Evolutionary conservation across 2,888 invertebrate genomes (phyloP), one percentile per base, ranked within the genome.

Genomic region (Malachius bipustulatus): DNA sequence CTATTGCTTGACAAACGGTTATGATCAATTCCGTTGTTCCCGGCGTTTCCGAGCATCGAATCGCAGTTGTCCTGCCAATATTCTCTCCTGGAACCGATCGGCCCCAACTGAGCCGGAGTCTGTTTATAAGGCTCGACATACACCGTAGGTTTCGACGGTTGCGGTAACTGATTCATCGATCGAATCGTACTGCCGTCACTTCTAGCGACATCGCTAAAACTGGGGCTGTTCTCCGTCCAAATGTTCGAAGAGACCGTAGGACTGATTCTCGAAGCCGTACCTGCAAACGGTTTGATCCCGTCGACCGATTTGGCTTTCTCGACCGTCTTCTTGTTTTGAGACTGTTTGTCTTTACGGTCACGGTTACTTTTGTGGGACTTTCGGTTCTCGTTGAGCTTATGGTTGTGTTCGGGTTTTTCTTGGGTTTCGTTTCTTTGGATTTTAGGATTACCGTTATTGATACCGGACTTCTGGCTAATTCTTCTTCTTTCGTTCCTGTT

Each of bases 131-230:
- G 60, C 41, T 62, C 61, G 11, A 61, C 60, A 36, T 56, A 60
- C 51, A 60, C 51, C 2, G 58, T 61, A 3, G 62, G 60, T 41
- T 62, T 62, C 11, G 26, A 32, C 8, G 4, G 11, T n/a, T n/a
- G n/a, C 6, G 9, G 14, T 13, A 9, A 12, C 4, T 1, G 47
- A 41, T 36, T 57, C 52, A 14, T 30, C 10, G 32, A 36, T 41
- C 41, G 14, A 44, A 46, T 49, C 9, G 54, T 50, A 11, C 30
- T 31, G 2, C 36, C 30, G 10, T 69, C 70, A 46, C 55, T 70
- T 8, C 72, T 56, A 0, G 73, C 71, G 2, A 73, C 72, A 43
- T 73, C 72, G 42, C 73, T 73, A 48, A 73, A 73, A 26, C 66
- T 68, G 0, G 72, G 71, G 32, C 66, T 55, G 42, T 66, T 70